Evolutionary conservation across 2,797 vertebrate genomes (phyloP), one percentile per base, ranked within the genome.

Genomic region (Spondyliosoma cantharus): DNA sequence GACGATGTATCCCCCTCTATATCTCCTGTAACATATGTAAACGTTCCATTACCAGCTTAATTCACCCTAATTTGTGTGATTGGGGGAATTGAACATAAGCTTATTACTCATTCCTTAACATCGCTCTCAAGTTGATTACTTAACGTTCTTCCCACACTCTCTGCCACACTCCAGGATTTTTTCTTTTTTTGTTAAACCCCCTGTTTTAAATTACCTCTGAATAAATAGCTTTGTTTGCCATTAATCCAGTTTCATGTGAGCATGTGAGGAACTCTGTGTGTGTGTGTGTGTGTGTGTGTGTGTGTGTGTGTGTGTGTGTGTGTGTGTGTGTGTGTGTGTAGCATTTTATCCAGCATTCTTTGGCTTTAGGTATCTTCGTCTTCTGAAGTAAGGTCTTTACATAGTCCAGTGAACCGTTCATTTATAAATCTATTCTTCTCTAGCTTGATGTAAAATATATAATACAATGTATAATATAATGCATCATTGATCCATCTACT

Each of bases 211-310:
- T 94, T 86, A 93, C 90, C 83, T 89, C 87, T 78, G 83, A 92
- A 93, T 94, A 94, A 96, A 95, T 94, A 91, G 93, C 92, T 93
- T 95, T 94, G 93, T 94, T 95, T 94, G 91, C 88, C 85, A 91
- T 93, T 95, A 95, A 95, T 94, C 93, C 94, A 81, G 84, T 90
- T 92, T 92, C 86, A 92, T 91, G 86, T 87, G 88, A 92, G 86
- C 82, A 89, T 37, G 32, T 37, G 86, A 94, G 90, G 89, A 90
- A 83, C 88, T 88, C 72, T 76, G 82, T 37, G 87, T 90, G 89
- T 29, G 29, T 32, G 32, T 32, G 29, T 32, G 29, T 32, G 29
- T 32, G 29, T 32, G 29, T 32, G 29, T 32, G 29, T 32, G 29
- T 32, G 29, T 32, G 29, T 32, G 3, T 32, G 29, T 37, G 32